phyloP scores from a whole-genome alignment of 2,888 invertebrate species.

The Drosophila neonasuta region DNA sequence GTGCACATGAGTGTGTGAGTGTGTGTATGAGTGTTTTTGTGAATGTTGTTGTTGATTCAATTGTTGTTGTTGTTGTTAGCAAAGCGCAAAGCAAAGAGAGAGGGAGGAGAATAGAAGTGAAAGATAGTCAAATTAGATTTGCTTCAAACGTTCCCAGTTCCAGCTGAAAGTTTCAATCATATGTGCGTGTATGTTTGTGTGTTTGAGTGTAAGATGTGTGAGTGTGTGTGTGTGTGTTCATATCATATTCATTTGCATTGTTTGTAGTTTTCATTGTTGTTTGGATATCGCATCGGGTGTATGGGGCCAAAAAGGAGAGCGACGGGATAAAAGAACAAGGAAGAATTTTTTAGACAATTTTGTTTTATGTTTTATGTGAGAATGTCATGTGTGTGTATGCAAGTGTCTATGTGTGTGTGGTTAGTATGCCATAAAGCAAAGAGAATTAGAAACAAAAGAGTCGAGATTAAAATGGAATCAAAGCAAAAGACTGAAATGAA shows the following conservation, averaged over 20 bases:
- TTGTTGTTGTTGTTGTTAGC: conserved; percentile 33
- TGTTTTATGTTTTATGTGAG: conserved; percentile 25
- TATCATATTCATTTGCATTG: conserved; percentile 64
- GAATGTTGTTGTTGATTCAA: conserved; percentile 34
- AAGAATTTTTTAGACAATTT: conserved; percentile 36
- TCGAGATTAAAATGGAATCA: conserved; percentile 55
- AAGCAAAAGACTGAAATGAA: conserved; percentile 28
- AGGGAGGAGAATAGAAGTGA: conserved; percentile 66
- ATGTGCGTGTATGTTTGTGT: conserved; percentile 25
- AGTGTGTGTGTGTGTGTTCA: conserved; percentile 18
- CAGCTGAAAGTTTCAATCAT: conserved; percentile 75
- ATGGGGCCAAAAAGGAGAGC: conserved; percentile 3
- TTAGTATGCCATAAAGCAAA: conserved; percentile 39
- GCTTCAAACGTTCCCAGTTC: conserved; percentile 82
- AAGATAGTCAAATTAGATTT: conserved; percentile 81
- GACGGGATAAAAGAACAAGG: conserved; percentile 29
- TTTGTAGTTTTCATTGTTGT: conserved; percentile 65
- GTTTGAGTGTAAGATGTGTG: conserved; percentile 12
- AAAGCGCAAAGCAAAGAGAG: conserved; percentile 44
- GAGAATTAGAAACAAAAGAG: conserved; percentile 52
- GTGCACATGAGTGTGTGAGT: conserved; percentile 31
- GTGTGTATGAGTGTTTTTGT: conserved; percentile 34
- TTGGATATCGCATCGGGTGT: conserved; percentile 39
- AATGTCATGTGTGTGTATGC: conserved; percentile 12
- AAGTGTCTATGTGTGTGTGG: conserved; percentile 13